Base-by-base conservation (phyloP, 2,797 vertebrate genomes). In the Halcyon smyrnensis region DNA sequence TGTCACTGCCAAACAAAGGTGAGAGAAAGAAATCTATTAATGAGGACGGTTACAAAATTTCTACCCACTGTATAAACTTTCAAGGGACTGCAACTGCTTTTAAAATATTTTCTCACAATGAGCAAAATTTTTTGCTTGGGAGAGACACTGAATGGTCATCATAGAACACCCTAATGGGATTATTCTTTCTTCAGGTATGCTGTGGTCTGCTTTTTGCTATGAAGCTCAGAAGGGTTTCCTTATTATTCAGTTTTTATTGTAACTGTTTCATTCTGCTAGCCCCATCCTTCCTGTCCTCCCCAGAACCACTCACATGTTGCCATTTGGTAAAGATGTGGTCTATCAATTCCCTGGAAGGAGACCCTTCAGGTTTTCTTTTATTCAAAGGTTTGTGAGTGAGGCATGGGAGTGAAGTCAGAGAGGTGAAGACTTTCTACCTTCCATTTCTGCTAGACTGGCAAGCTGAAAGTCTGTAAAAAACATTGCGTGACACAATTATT, bases 401-500 rank as follows among this genome's bases (percentile, higher is more conserved):
- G 14, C 67, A 50, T 27, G 16, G 30, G 37, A 83, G 32, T 8
- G 70, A 64, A 91, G 46, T 81, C 77, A 81, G n/a, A 90, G 91
- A 84, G 89, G 28, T 60, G 86, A 76, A 81, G 62, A 67, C 74
- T 91, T 84, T 78, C 39, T 87, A 79, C 23, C 39, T 84, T 69
- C 32, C 1, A 1, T 67, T 14, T 2, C 51, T 90, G 78, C 57
- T 75, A 73, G 60, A 84, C 0, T 53, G 34, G 59, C 41, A 94
- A 81, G 39, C 30, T 95, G 64, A 87, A 69, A 79, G 32, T 30
- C 64, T 12, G 5, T 25, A 79, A 37, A 71, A 94, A 92, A 89
- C 15, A 62, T 32, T 86, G 75, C n/a, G 65, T 85, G 53, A 84
- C 50, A 78, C 41, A 90, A 80, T 90, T 81, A 74, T 8, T 10